Conservation (phyloP, 2,113 vertebrate species). For the Parus major region DNA sequence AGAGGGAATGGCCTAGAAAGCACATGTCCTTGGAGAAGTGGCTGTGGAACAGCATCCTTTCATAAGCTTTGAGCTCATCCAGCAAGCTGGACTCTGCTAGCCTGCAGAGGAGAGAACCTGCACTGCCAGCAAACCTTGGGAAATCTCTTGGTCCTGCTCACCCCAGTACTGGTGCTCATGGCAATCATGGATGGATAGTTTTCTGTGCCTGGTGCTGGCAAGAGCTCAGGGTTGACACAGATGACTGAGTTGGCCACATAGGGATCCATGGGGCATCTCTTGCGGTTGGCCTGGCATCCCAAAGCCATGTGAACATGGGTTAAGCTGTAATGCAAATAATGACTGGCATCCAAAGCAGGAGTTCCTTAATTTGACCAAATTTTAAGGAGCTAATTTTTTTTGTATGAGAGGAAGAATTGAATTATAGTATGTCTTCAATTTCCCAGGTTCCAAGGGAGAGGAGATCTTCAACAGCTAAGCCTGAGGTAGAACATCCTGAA, state of each 20-base stretch:
- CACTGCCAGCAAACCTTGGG: background rate
- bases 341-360: background rate
- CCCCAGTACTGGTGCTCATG: background rate
- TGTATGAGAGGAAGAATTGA: background rate
- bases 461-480: constrained; percentile 85
- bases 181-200: background rate
- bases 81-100: background rate
- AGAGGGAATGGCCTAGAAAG: background rate
- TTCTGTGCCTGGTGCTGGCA: background rate
- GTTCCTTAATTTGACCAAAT: background rate
- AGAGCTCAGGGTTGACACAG: background rate
- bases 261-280: background rate
- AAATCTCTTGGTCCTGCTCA: background rate
- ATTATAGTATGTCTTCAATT: background rate
- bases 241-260: rapidly evolving
- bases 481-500: constrained; percentile 88
- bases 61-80: background rate
- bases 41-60: background rate
- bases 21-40: rapidly evolving
- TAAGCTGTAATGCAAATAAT: background rate
- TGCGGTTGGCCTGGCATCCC: background rate
- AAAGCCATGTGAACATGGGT: rapidly evolving
- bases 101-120: background rate
- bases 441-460: constrained; percentile 93
- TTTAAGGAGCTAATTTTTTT: background rate